Conservation (phyloP, 2,797 vertebrate species). For the Xiphophorus birchmanni region DNA sequence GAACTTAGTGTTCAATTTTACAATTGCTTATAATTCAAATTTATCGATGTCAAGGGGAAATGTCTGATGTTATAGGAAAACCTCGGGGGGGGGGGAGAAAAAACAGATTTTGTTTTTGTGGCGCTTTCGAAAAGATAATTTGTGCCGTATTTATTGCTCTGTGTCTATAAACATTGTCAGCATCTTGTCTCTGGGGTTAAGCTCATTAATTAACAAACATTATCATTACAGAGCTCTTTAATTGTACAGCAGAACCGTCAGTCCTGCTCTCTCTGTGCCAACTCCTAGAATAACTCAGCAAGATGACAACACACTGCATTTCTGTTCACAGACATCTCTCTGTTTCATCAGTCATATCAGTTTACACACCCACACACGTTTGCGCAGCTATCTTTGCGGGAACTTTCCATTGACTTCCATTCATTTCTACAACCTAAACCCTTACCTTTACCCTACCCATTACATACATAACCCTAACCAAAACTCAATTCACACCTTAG, state of each 20-base stretch:
- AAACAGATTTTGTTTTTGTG: neutral
- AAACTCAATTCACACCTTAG: no score
- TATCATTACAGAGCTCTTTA: constrained; percentile 16
- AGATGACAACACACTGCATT: constrained; percentile 24
- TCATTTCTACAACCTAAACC: no score
- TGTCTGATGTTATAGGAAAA: neutral
- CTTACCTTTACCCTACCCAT: no score
- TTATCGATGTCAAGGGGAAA: no score
- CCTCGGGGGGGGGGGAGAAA: neutral
- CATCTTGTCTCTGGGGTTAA: constrained; percentile 4
- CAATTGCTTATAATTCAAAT: neutral
- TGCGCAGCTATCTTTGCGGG: no score
- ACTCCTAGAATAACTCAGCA: constrained; percentile 38
- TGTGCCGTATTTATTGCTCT: neutral
- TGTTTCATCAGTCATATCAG: constrained; percentile 44
- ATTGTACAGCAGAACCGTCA: constrained; percentile 20
- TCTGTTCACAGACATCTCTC: constrained; percentile 29
- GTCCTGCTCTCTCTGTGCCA: constrained; percentile 41
- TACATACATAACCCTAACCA: no score
- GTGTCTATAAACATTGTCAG: neutral
- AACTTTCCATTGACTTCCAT: no score
- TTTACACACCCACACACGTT: constrained; percentile 23
- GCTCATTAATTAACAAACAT: constrained; percentile 18
- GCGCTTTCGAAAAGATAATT: neutral
- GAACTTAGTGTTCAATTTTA: neutral